Percentiles rank a stretch among this genome's conserved stretches.
These are phyloP conservation scores for Pandemis cinnamomeana DNA, from an alignment of 2,888 invertebrate genomes.

Conservation along the genomic window DNA sequence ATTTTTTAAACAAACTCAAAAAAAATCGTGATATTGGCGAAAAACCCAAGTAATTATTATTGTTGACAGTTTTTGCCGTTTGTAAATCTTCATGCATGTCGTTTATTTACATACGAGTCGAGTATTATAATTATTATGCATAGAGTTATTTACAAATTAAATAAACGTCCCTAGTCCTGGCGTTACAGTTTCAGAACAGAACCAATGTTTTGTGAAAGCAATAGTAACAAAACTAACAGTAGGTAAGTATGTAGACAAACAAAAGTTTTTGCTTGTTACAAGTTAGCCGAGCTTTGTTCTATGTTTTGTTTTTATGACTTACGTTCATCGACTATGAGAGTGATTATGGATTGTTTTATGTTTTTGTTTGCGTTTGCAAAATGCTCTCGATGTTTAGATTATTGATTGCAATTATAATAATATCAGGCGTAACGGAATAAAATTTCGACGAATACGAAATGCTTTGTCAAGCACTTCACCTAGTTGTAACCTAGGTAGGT, in stretches of 20 bases:
- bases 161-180: too few relatives aligned
- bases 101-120: too few relatives aligned
- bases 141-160: too few relatives aligned
- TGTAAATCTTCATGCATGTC: too few relatives aligned
- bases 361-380: constrained; percentile 13
- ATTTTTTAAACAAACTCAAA: too few relatives aligned
- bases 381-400: not conserved
- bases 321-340: constrained; percentile 10
- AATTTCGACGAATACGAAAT: not conserved
- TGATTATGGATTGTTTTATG: not conserved
- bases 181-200: not conserved
- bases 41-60: too few relatives aligned
- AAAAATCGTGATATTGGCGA: too few relatives aligned
- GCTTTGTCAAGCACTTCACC: too few relatives aligned
- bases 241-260: constrained; percentile 22
- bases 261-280: constrained; percentile 35
- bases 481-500: too few relatives aligned
- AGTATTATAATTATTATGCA: too few relatives aligned
- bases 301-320: constrained; percentile 21
- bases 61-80: too few relatives aligned
- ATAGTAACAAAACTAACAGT: constrained; percentile 12
- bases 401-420: not conserved
- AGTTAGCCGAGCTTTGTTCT: constrained; percentile 17
- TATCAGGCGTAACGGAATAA: not conserved
- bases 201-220: constrained; percentile 16